phyloP scores from a whole-genome alignment of 2,888 invertebrate species.

The Argyresthia goedartella region DNA sequence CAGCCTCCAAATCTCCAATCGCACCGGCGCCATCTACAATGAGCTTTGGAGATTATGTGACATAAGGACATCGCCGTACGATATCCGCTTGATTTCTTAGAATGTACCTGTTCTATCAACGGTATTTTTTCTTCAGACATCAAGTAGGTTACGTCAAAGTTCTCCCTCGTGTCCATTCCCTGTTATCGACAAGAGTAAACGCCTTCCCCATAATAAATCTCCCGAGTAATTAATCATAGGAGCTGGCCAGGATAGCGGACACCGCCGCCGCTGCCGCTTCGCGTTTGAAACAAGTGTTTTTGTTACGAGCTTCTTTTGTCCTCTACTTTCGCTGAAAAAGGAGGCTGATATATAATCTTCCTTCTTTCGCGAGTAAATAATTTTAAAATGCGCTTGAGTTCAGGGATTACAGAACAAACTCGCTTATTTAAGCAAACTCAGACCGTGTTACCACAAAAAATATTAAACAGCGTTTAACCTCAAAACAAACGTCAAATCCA shows the following conservation, averaged over 20 bases:
- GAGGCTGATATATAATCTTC: not conserved
- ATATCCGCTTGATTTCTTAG: not conserved
- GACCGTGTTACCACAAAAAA: too few species aligned
- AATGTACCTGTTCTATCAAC: not conserved
- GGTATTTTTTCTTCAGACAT: not conserved
- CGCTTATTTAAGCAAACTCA: too few species aligned
- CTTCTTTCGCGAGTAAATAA: not conserved
- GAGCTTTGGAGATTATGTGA: too few species aligned
- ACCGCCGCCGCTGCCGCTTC: slow-evolving; percentile 11
- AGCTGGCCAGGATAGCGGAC: slow-evolving; percentile 22
- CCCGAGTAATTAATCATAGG: slow-evolving; percentile 34
- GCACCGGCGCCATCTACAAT: too few species aligned
- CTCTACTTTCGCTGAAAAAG: slow-evolving; percentile 9
- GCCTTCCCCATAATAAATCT: slow-evolving; percentile 36
- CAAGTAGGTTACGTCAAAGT: not conserved
- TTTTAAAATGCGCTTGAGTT: too few species aligned
- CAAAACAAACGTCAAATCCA: too few species aligned
- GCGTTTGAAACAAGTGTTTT: slow-evolving; percentile 24
- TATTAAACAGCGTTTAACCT: too few species aligned
- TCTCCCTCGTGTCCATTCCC: slow-evolving; percentile 12
- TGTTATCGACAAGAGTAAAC: slow-evolving; percentile 24
- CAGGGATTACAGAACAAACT: too few species aligned
- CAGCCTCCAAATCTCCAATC: too few species aligned
- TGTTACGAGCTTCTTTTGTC: slow-evolving; percentile 20
- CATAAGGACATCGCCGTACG: too few species aligned